Evolutionary conservation across 2,888 invertebrate species (phyloP).

Genomic region (Agrochola litura): DNA sequence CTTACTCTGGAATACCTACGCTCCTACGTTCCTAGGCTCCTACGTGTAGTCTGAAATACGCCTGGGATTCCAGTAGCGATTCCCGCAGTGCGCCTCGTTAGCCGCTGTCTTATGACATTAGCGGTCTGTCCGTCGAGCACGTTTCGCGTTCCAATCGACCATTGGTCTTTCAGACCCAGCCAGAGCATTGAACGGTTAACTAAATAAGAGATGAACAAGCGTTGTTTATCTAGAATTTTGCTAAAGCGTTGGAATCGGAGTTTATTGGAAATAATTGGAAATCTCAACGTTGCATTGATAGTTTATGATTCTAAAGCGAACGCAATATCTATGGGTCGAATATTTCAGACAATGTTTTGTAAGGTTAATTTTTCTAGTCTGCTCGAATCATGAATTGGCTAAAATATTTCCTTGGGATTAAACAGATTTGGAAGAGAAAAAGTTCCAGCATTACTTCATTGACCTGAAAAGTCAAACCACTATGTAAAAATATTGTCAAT

Average conservation of each 20-base stretch:
- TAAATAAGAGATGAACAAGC: conserved; percentile 38
- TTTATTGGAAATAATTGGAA: conserved; percentile 17
- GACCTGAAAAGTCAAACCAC: background rate
- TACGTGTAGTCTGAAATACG: conserved; percentile 50
- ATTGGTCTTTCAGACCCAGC: conserved; percentile 64
- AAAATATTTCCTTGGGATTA: background rate
- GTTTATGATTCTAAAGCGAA: background rate
- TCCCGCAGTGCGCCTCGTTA: conserved; percentile 81
- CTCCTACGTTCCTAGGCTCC: conserved; percentile 25
- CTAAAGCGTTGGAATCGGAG: background rate
- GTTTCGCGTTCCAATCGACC: conserved; percentile 64
- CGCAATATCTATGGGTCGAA: background rate
- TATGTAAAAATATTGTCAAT: no score
- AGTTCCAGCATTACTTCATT: background rate
- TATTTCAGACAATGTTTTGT: background rate
- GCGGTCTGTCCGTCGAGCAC: conserved; percentile 72
- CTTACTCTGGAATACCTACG: conserved; percentile 44
- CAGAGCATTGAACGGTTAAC: conserved; percentile 63
- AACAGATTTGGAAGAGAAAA: background rate
- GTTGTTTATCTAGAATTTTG: conserved; percentile 40
- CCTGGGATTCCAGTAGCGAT: conserved; percentile 68
- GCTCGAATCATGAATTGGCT: no score
- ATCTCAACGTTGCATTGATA: background rate
- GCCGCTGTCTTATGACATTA: conserved; percentile 84
- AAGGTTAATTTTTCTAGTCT: background rate